A percentile compares a stretch with the other conserved stretches of the same genome.
These are phyloP conservation scores for Salticus scenicus DNA, from an alignment of 2,888 invertebrate species.

Conservation along the genomic window DNA sequence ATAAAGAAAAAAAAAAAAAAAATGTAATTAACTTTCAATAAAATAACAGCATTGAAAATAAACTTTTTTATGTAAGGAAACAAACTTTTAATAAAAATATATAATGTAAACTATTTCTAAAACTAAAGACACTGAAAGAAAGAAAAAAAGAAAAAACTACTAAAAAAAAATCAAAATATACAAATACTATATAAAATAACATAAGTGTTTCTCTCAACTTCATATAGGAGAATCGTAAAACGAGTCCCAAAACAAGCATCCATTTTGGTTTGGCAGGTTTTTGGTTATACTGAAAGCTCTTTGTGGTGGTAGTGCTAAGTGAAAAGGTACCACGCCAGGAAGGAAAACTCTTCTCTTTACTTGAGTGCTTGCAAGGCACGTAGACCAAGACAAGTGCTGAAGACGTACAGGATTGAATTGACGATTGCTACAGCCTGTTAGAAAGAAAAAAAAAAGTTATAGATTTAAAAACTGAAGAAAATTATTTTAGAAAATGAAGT, in stretches of 20 bases:
- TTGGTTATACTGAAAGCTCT: slow-evolving; percentile 35
- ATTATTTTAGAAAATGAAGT: neutral
- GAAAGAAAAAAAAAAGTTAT: neutral
- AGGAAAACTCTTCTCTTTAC: neutral
- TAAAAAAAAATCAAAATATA: too few species aligned
- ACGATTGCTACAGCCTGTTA: slow-evolving; percentile 65
- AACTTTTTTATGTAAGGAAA: too few species aligned
- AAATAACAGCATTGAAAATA: too few species aligned
- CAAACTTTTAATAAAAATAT: too few species aligned
- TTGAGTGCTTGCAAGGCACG: slow-evolving; percentile 59
- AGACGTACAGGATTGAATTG: slow-evolving; percentile 59
- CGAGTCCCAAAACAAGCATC: neutral
- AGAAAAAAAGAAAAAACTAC: too few species aligned
- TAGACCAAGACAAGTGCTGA: slow-evolving; percentile 63
- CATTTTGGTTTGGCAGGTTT: slow-evolving; percentile 35
- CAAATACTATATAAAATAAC: neutral
- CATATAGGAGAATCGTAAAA: neutral
- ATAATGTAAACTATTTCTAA: too few species aligned
- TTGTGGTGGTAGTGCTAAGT: neutral
- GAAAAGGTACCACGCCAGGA: neutral
- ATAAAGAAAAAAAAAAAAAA: too few species aligned
- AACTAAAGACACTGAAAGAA: too few species aligned
- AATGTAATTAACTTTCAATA: too few species aligned
- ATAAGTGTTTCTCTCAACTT: neutral
- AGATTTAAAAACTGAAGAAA: too few species aligned